Percentiles rank a stretch among this genome's conserved stretches.
Conservation (phyloP, 2,113 vertebrate species). For the Percina caprodes region DNA sequence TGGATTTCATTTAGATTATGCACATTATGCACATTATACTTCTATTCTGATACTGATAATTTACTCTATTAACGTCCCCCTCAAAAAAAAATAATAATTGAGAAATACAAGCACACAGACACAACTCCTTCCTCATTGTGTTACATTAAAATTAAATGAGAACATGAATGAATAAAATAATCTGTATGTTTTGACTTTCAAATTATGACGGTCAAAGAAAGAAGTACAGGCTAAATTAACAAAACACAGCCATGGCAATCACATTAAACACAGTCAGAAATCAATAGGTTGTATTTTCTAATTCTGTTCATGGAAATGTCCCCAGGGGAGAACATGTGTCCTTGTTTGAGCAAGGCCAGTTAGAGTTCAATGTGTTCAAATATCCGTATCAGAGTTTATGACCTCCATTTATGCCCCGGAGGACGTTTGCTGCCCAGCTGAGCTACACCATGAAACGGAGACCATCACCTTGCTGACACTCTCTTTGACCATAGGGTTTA, state of each 20-base stretch:
- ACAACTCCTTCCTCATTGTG: not conserved
- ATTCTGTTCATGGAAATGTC: conserved; percentile 64
- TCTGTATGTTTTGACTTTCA: not conserved
- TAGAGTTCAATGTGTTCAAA: conserved; percentile 80
- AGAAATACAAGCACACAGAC: not conserved
- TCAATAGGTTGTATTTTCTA: conserved; percentile 73
- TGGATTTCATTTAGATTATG: conserved; percentile 44
- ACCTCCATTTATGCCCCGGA: conserved; percentile 71
- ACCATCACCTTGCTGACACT: conserved; percentile 34
- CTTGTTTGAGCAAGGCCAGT: conserved; percentile 72
- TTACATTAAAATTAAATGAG: not conserved
- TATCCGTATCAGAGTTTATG: conserved; percentile 77
- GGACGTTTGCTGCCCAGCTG: conserved; percentile 50
- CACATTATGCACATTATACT: conserved; percentile 30
- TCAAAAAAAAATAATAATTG: not conserved
- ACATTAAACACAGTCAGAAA: conserved; percentile 64
- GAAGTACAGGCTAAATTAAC: conserved; percentile 25
- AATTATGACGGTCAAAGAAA: not conserved
- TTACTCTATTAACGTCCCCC: not conserved
- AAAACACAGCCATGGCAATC: conserved; percentile 51
- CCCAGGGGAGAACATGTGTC: conserved; percentile 64
- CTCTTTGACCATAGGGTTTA: conserved; percentile 60
- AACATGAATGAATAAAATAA: not conserved
- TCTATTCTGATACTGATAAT: conserved; percentile 1
- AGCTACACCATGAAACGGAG: conserved; percentile 56